Conservation (phyloP, 2,113 vertebrate genomes). For the Emydocephalus ijimae region DNA sequence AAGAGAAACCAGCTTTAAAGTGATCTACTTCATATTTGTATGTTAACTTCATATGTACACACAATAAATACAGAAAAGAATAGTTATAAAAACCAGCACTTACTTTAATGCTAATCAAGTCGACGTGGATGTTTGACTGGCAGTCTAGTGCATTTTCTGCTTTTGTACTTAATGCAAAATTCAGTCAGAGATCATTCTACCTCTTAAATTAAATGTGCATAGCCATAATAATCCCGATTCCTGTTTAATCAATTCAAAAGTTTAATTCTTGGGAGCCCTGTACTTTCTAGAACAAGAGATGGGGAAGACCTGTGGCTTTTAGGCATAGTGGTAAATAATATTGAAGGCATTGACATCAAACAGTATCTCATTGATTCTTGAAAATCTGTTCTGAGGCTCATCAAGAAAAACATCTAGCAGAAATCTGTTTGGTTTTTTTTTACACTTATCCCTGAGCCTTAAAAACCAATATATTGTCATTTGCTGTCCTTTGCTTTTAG, state of each 20-base stretch:
- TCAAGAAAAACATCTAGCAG: neutral
- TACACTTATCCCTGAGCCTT: neutral
- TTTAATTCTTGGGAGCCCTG: neutral
- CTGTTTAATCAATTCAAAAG: neutral
- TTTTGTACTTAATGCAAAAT: neutral
- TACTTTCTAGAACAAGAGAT: neutral
- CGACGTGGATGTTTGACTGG: neutral
- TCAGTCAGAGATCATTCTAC: neutral
- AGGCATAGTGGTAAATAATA: neutral
- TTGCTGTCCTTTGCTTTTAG: neutral
- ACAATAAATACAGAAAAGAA: neutral
- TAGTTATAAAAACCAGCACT: neutral
- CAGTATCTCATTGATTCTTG: neutral
- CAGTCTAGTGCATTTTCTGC: neutral
- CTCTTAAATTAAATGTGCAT: too few species aligned
- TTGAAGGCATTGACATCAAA: neutral
- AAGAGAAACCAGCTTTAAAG: neutral
- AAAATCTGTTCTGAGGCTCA: neutral
- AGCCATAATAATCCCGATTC: too few species aligned
- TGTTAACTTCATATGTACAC: neutral
- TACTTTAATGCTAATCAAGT: neutral
- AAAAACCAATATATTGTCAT: neutral
- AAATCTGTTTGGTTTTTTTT: too few species aligned
- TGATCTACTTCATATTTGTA: neutral
- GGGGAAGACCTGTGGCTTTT: neutral